Base-by-base conservation (phyloP, 1,140 invertebrate genomes). In the Drosophila athabasca region DNA sequence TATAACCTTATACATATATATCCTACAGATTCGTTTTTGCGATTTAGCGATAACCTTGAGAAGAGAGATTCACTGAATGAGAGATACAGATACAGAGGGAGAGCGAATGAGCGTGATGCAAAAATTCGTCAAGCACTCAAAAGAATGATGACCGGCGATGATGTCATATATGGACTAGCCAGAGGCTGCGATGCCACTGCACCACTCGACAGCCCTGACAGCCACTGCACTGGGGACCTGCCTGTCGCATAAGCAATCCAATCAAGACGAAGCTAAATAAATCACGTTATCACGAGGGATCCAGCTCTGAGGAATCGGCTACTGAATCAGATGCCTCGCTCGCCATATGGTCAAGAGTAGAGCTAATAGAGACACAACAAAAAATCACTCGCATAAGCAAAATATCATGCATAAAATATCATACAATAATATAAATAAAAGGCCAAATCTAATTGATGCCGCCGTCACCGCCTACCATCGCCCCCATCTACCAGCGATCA, bases 31-130 rank as follows among this genome's bases (percentile, higher is more conserved):
- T 53, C 22, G 8, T 35, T 53, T 53, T 78, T 76, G 46, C 60
- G 62, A 73, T 76, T 85, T 77, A 81, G 73, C 75, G 83, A 88
- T 88, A 88, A 83, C 83, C 83, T 88, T 88, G 83, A 62, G 68
- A 39, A 70, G 79, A 55, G 83, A 83, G 79, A 79, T 76, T 76
- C 62, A 72, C 67, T 73, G 68, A 76, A 72, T 76, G 73, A 72
- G 46, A 39, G 57, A 58, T 45, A 48, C 44, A 26, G 22, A 74
- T 44, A 65, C 22, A 62, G 45, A 41, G 46, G 53, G 48, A 58
- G 75, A 44, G 74, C 61, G 60, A 60, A 67, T 51, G 73, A 61
- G 31, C 8, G 9, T 78, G 58, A 83, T 81, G 78, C 81, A 83
- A 83, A 11, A 35, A 77, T 69, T 62, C 49, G 51, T 62, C 35